These are phyloP conservation scores for Eurypyga helias DNA, from an alignment of 2,113 vertebrate species.

Conservation along the genomic window DNA sequence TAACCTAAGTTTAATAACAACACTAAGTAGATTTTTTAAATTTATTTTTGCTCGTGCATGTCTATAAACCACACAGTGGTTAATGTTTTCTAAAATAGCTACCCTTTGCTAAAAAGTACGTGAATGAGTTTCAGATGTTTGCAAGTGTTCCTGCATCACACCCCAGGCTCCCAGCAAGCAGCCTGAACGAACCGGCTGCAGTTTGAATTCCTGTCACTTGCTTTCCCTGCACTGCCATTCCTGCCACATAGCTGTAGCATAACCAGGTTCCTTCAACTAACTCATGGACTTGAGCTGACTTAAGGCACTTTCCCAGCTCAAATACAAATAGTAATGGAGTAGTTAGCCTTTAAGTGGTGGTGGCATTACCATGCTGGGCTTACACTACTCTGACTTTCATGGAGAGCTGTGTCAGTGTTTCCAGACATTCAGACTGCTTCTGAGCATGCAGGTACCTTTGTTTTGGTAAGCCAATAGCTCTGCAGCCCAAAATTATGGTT, in stretches of 20 bases:
- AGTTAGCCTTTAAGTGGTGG: background rate
- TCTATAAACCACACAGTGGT: background rate
- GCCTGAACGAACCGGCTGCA: no score
- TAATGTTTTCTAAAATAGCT: background rate
- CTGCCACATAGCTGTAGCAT: rapidly evolving
- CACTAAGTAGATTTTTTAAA: background rate
- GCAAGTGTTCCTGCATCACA: background rate
- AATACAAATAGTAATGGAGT: background rate
- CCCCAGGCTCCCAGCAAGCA: background rate
- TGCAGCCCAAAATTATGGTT: background rate
- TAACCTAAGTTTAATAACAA: background rate
- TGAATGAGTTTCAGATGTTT: background rate
- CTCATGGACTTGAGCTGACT: background rate
- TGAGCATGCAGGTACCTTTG: background rate
- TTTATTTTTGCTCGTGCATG: background rate
- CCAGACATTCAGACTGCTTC: background rate
- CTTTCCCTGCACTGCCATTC: background rate
- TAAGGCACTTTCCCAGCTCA: background rate
- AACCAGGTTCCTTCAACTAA: background rate
- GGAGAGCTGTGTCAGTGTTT: background rate
- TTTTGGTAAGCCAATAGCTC: background rate
- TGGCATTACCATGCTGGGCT: background rate
- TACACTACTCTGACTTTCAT: background rate
- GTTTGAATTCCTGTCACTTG: background rate
- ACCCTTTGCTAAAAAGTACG: background rate